Evolutionary conservation across 2,797 vertebrate genomes (phyloP).

Genomic region (Coccyzus lansbergi): DNA sequence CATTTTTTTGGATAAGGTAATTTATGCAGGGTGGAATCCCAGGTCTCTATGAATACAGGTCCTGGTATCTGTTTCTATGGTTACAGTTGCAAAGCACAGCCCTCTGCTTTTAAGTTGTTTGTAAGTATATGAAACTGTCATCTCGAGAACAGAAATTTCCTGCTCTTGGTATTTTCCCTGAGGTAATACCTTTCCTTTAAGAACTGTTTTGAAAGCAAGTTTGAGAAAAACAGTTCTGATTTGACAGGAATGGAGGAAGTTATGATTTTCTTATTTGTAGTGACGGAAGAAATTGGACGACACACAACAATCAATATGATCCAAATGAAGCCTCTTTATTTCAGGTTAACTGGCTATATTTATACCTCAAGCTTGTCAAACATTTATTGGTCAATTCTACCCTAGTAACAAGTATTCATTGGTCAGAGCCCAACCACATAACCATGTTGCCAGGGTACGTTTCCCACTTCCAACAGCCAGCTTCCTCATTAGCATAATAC

Average conservation of each 20-base stretch:
- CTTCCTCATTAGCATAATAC: no score
- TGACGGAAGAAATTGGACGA: no score
- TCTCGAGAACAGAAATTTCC: conserved; percentile 24
- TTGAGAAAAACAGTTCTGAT: not conserved
- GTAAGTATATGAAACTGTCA: conserved; percentile 16
- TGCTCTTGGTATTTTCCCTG: not conserved
- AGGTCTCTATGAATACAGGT: not conserved
- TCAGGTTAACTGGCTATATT: no score
- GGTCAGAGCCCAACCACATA: no score
- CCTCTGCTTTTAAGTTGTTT: conserved; percentile 26
- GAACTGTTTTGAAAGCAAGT: conserved; percentile 12
- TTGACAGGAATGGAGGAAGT: not conserved
- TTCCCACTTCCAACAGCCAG: no score
- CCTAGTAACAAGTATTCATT: no score
- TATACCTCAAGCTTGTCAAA: no score
- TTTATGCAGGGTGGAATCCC: conserved; percentile 26
- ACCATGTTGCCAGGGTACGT: no score
- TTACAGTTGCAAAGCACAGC: conserved; percentile 19
- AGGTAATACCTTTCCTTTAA: conserved; percentile 26
- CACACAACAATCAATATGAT: no score
- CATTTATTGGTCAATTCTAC: no score
- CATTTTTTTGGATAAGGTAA: not conserved
- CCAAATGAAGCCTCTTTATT: no score
- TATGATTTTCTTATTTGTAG: conserved; percentile 6
- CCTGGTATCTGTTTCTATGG: conserved; percentile 36